phyloP scores from a whole-genome alignment of 2,113 vertebrate species.

The Hippocampus abdominalis region DNA sequence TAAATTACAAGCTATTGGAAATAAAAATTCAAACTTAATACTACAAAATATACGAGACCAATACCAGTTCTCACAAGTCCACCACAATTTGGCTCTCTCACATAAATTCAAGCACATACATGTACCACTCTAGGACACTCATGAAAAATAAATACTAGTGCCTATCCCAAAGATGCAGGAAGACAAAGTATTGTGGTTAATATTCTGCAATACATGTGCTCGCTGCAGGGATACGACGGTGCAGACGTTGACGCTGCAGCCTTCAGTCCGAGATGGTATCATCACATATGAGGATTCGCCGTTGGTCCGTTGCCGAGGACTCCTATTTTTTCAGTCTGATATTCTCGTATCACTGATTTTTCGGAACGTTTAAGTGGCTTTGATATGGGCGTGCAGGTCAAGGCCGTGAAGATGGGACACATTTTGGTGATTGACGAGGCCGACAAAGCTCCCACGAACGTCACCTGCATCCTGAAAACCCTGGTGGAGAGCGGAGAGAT shows the following conservation, averaged over 20 bases:
- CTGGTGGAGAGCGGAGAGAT: conserved; percentile 96
- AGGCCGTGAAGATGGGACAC: conserved; percentile 88
- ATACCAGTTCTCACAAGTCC: too few species aligned
- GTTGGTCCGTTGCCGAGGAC: conserved; percentile 60
- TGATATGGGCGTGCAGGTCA: conserved; percentile 78
- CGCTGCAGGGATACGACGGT: conserved; percentile 89
- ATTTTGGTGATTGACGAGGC: conserved; percentile 93
- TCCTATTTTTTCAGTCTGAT: not conserved
- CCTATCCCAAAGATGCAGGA: not conserved
- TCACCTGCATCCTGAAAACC: conserved; percentile 95
- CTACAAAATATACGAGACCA: too few species aligned
- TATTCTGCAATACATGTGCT: not conserved
- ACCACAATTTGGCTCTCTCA: too few species aligned
- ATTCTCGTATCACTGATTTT: not conserved
- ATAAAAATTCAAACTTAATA: too few species aligned
- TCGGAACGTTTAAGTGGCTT: not conserved
- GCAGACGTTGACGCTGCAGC: conserved; percentile 92
- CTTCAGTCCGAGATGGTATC: conserved; percentile 88
- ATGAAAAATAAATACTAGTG: not conserved
- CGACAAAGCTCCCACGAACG: conserved; percentile 96
- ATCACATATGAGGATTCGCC: conserved; percentile 95
- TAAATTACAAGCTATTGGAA: too few species aligned
- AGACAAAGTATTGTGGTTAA: not conserved
- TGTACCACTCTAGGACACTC: not conserved
- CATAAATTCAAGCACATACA: too few species aligned